These are phyloP conservation scores for Elysia crispata DNA, from an alignment of 2,888 invertebrate genomes.

Conservation along the genomic window DNA sequence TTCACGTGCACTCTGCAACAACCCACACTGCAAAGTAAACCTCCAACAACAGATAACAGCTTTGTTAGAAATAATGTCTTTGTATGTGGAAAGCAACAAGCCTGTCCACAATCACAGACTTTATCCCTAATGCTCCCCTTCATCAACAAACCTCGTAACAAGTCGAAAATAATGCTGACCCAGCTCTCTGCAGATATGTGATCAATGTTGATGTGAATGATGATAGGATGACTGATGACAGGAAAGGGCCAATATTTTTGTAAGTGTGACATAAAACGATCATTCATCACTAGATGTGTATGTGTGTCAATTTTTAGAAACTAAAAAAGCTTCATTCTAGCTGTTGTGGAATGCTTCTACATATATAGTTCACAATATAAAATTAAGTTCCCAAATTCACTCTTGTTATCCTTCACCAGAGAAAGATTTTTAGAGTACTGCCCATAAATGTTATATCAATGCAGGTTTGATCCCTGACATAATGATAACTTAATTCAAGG, in stretches of 20 bases:
- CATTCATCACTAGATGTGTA: background rate
- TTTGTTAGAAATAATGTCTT: background rate
- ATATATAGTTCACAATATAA: background rate
- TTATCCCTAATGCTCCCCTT: background rate
- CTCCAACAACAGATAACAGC: background rate
- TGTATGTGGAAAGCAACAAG: too few species aligned
- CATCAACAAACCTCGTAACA: conserved; percentile 13
- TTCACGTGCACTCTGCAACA: background rate
- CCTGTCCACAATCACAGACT: too few species aligned
- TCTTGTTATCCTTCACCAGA: too few species aligned
- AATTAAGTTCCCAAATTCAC: background rate
- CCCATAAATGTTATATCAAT: too few species aligned
- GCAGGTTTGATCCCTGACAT: too few species aligned
- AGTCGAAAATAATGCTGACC: conserved; percentile 27
- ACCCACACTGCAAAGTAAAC: background rate
- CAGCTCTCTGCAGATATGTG: conserved; percentile 50
- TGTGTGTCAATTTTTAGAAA: background rate
- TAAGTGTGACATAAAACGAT: background rate
- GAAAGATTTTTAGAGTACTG: too few species aligned
- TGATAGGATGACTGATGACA: conserved; percentile 2
- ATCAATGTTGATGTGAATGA: conserved; percentile 21
- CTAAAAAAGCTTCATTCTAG: background rate
- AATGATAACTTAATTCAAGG: too few species aligned
- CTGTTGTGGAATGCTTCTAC: background rate
- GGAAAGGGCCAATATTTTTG: background rate